Conservation (phyloP, 2,113 vertebrate genomes). For the Gambusia affinis region DNA sequence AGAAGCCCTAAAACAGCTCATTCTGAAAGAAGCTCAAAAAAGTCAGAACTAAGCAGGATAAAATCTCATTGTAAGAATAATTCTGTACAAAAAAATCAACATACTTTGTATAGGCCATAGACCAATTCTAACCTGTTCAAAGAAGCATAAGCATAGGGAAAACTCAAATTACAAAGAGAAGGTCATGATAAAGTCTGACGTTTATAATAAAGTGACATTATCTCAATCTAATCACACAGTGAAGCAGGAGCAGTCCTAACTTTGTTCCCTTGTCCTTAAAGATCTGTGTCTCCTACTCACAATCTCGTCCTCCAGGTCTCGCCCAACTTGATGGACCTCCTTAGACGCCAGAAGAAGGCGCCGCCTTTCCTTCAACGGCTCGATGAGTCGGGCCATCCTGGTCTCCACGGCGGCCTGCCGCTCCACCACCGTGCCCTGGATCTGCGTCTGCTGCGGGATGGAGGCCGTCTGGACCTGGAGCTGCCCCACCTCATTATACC, state of each 20-base stretch:
- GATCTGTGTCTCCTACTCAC: conserved; percentile 74
- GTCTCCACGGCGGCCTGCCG: conserved; percentile 85
- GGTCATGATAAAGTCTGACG: not conserved
- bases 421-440: conserved; percentile 80
- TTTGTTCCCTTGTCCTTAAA: not conserved
- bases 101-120: too few species aligned
- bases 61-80: too few species aligned
- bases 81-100: too few species aligned
- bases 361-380: conserved; percentile 89
- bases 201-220: too few species aligned
- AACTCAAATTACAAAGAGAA: not conserved
- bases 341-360: conserved; percentile 90
- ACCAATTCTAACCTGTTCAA: too few species aligned
- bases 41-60: too few species aligned
- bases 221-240: not conserved
- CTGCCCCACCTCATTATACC: conserved; percentile 89
- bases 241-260: not conserved
- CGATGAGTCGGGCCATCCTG: conserved; percentile 88
- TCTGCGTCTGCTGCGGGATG: conserved; percentile 81
- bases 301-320: conserved; percentile 91
- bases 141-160: not conserved
- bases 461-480: conserved; percentile 85
- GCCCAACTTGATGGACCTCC: conserved; percentile 91
- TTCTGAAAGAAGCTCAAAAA: too few species aligned
- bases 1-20: too few species aligned